Evolutionary conservation across 2,888 invertebrate species (phyloP).

Genomic region (Chaitophorus viminalis): DNA sequence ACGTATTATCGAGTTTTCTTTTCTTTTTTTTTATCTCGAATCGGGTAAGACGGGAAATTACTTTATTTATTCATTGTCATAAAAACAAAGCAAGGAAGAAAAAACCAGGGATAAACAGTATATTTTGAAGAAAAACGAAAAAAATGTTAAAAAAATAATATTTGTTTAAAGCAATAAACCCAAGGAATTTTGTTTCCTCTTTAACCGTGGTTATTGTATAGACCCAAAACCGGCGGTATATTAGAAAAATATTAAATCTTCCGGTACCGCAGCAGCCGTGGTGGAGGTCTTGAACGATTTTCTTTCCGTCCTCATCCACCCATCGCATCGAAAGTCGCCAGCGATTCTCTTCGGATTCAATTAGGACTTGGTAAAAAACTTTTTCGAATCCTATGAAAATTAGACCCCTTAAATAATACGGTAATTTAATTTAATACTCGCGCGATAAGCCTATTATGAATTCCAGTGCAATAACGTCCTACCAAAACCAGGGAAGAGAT

Average conservation of each 20-base stretch:
- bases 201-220: conserved; percentile 26
- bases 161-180: conserved; percentile 49
- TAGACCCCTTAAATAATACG: conserved; percentile 2
- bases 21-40: conserved; percentile 19
- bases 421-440: neutral
- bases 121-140: neutral
- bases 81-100: conserved; percentile 41
- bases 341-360: conserved; percentile 12
- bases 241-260: conserved; percentile 46
- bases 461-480: neutral
- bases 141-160: conserved; percentile 26
- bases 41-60: conserved; percentile 40
- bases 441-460: conserved; percentile 5
- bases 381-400: conserved; percentile 18
- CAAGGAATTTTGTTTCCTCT: conserved; percentile 21
- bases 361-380: conserved; percentile 14
- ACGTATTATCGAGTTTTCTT: conserved; percentile 45
- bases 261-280: too few species aligned
- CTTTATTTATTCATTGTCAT: conserved; percentile 55
- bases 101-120: conserved; percentile 17
- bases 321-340: neutral
- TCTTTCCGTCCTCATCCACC: neutral
- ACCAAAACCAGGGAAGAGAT: neutral
- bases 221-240: neutral
- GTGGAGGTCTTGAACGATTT: neutral